A percentile compares a stretch with the other conserved stretches of the same genome.
phyloP scores from a whole-genome alignment of 2,888 invertebrate genomes.

The Lysandra coridon region DNA sequence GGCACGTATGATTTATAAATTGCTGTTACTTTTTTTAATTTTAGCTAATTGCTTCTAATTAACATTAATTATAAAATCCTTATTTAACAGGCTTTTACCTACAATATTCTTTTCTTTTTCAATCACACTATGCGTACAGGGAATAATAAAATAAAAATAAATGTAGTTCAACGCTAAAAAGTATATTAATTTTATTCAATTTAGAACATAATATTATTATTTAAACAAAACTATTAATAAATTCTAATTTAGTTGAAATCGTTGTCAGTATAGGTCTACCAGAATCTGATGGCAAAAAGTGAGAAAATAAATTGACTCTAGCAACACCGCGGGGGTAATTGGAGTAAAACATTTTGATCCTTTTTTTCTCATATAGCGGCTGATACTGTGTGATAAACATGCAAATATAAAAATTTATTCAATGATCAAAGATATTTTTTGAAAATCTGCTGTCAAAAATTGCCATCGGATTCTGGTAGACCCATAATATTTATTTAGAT shows the following conservation, averaged over 20 bases:
- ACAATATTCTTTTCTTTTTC: not conserved
- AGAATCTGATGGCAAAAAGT: no score
- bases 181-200: not conserved
- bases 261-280: not conserved
- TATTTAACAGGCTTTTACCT: not conserved
- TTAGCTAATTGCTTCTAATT: not conserved
- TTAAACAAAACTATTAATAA: not conserved
- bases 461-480: no score
- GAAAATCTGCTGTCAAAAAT: no score
- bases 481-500: conserved; percentile 42
- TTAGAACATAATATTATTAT: conserved; percentile 9
- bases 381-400: no score
- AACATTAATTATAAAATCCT: not conserved
- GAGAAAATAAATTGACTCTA: no score
- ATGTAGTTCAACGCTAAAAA: no score
- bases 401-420: no score
- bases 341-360: no score
- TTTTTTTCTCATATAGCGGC: no score
- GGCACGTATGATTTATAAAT: not conserved
- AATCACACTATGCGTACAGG: not conserved
- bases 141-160: not conserved
- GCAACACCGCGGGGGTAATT: no score
- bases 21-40: not conserved
- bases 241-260: not conserved
- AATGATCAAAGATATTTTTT: no score